Percentiles rank a stretch among this genome's conserved stretches.
Evolutionary conservation across 2,888 invertebrate genomes (phyloP).

Genomic region (Nomada ferruginata): DNA sequence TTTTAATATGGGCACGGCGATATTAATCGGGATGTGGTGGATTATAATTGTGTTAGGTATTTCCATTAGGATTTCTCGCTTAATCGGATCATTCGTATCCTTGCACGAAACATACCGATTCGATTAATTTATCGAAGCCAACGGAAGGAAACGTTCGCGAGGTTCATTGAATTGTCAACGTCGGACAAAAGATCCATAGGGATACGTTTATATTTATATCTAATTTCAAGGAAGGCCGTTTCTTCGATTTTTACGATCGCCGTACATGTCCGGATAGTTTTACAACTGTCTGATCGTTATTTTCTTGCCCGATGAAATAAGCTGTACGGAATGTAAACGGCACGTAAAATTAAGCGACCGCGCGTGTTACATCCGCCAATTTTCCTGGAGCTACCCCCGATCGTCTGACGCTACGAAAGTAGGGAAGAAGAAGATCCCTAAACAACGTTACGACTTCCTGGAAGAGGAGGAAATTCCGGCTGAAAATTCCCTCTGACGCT

Average conservation of each 20-base stretch:
- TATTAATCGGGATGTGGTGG: too few species aligned
- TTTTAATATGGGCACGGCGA: too few species aligned
- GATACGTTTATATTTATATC: too few species aligned
- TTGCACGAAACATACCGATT: too few species aligned
- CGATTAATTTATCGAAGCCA: too few species aligned
- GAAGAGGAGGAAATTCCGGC: constrained; percentile 14
- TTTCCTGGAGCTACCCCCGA: constrained; percentile 27
- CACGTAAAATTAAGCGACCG: constrained; percentile 28
- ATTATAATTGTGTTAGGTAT: too few species aligned
- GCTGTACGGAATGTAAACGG: constrained; percentile 6
- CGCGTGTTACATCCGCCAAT: constrained; percentile 37
- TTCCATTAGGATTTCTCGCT: too few species aligned
- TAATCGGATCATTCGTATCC: too few species aligned
- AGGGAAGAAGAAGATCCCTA: constrained; percentile 12
- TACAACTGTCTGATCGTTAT: neutral
- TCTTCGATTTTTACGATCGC: neutral
- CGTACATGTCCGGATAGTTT: neutral
- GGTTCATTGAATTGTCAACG: too few species aligned
- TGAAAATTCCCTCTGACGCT: constrained; percentile 32
- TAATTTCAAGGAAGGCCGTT: neutral
- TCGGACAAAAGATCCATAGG: too few species aligned
- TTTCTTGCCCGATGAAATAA: neutral
- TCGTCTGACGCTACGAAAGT: neutral
- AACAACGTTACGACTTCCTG: constrained; percentile 37
- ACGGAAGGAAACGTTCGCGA: too few species aligned